Percentiles rank a stretch among this genome's conserved stretches.
These are phyloP conservation scores for Leptobrachium leishanense DNA, from an alignment of 2,113 vertebrate species.

Conservation along the genomic window DNA sequence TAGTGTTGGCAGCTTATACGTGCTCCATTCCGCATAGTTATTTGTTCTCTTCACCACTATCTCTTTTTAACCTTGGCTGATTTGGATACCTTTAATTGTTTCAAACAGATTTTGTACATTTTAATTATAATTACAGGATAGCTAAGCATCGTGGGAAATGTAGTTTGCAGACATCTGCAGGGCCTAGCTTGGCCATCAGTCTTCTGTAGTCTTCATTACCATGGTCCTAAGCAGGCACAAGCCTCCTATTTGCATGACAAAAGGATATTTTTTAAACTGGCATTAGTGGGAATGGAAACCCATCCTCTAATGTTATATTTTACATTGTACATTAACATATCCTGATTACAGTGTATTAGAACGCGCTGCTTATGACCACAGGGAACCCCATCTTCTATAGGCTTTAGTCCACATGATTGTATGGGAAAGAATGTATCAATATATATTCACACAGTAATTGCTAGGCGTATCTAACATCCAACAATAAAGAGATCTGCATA, in stretches of 20 bases:
- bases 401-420: constrained; percentile 1
- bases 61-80: no score
- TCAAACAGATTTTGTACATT: no score
- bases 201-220: no score
- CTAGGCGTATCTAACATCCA: not conserved
- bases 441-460: constrained; percentile 36
- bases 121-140: no score
- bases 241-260: constrained; percentile 1
- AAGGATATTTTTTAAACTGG: not conserved
- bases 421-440: constrained; percentile 7
- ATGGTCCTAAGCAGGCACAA: no score
- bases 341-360: constrained; percentile 10
- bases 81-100: no score
- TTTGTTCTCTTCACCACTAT: no score
- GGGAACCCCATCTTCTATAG: not conserved
- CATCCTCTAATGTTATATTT: not conserved
- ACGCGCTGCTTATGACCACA: not conserved
- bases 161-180: no score
- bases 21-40: no score
- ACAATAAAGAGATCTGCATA: constrained; percentile 29
- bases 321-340: constrained; percentile 6
- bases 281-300: not conserved
- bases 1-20: no score
- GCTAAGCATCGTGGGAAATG: no score
- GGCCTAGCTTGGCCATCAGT: no score